Conservation (phyloP, 2,797 vertebrate genomes). For the Gymnocypris eckloni region DNA sequence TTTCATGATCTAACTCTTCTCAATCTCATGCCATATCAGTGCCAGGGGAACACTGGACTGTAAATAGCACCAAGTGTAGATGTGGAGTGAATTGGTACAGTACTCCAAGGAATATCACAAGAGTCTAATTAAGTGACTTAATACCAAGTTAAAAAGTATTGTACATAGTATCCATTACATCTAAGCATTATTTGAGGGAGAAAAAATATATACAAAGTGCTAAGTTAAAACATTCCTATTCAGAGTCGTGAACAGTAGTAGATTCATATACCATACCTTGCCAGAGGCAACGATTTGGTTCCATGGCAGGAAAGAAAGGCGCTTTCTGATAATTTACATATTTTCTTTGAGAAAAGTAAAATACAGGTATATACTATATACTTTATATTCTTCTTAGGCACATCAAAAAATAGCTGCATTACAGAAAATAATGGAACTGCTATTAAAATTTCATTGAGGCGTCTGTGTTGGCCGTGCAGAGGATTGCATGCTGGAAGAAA, state of each 20-base stretch:
- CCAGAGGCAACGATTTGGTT: conserved; percentile 84
- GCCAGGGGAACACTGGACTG: conserved; percentile 64
- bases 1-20: conserved; percentile 63
- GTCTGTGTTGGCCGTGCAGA: conserved; percentile 88
- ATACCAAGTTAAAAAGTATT: conserved; percentile 42
- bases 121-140: conserved; percentile 23
- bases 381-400: conserved; percentile 81
- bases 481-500: conserved; percentile 90
- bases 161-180: conserved; percentile 50
- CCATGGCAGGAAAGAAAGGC: conserved; percentile 87
- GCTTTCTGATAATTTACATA: conserved; percentile 85
- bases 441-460: conserved; percentile 84
- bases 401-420: conserved; percentile 87
- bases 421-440: conserved; percentile 75
- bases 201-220: conserved; percentile 78
- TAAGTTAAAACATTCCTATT: conserved; percentile 76
- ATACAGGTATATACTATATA: conserved; percentile 65
- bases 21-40: conserved; percentile 56
- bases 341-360: conserved; percentile 71
- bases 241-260: conserved; percentile 79
- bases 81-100: conserved; percentile 58
- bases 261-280: conserved; percentile 79
- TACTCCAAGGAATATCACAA: conserved; percentile 38
- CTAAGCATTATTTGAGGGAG: conserved; percentile 55
- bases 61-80: conserved; percentile 74